Conservation (phyloP, 2,888 invertebrate genomes). For the Caenorhabditis sp. region DNA sequence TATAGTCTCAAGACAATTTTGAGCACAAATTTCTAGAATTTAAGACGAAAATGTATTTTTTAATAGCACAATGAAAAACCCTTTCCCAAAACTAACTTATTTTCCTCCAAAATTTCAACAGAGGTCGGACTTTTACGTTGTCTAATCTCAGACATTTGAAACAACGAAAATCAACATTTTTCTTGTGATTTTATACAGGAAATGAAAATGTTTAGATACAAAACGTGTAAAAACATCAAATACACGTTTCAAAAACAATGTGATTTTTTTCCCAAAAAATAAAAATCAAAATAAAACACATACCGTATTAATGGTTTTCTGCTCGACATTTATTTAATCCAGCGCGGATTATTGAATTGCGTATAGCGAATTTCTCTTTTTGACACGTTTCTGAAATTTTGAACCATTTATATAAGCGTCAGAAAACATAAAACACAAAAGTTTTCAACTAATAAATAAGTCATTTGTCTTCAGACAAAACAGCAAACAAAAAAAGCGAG, state of each 20-base stretch:
- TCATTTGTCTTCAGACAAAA: too few relatives aligned
- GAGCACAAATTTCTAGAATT: too few relatives aligned
- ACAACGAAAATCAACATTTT: not conserved
- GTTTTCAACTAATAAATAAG: too few relatives aligned
- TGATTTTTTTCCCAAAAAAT: not conserved
- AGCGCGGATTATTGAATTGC: not conserved
- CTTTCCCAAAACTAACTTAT: not conserved
- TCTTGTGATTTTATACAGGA: too few relatives aligned
- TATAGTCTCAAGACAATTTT: too few relatives aligned
- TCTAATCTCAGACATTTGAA: not conserved
- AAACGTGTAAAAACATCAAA: not conserved
- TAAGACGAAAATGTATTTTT: not conserved
- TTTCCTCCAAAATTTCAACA: not conserved
- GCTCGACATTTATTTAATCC: slow-evolving; percentile 21
- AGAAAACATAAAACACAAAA: too few relatives aligned
- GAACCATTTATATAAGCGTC: too few relatives aligned
- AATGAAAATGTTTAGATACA: not conserved
- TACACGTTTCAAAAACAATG: not conserved
- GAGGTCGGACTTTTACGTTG: not conserved
- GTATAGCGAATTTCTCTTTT: not conserved
- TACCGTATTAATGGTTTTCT: slow-evolving; percentile 40
- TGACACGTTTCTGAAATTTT: not conserved
- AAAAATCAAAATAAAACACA: not conserved
- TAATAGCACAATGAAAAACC: not conserved
- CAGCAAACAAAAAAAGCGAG: not conserved